phyloP scores from a whole-genome alignment of 1,140 invertebrate genomes.

The Conopomorpha cramerella region DNA sequence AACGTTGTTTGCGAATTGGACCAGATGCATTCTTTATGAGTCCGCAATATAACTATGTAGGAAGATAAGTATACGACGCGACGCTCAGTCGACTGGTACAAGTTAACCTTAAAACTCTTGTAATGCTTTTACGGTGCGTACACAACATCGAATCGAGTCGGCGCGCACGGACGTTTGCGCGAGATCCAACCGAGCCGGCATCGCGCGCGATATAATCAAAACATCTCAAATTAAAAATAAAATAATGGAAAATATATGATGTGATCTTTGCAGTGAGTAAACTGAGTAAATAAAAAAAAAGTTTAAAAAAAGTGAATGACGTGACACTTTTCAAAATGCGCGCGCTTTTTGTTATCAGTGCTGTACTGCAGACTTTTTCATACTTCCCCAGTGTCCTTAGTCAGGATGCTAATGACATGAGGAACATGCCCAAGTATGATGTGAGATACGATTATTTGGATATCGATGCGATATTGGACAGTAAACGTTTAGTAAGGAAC shows the following conservation, averaged over 20 bases:
- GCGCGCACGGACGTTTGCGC: not conserved
- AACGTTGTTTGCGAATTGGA: too few species aligned
- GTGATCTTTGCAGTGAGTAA: too few species aligned
- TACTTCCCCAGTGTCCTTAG: constrained; percentile 15
- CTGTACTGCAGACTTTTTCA: constrained; percentile 23
- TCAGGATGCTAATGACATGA: constrained; percentile 33
- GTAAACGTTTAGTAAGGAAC: constrained; percentile 60
- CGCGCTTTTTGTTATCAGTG: constrained; percentile 28
- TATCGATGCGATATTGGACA: constrained; percentile 59
- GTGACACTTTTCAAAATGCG: constrained; percentile 34
- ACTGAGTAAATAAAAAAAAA: too few species aligned
- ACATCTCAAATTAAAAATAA: too few species aligned
- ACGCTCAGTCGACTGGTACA: too few species aligned
- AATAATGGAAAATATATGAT: too few species aligned
- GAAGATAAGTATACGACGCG: too few species aligned
- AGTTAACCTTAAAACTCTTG: not conserved
- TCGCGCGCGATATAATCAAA: not conserved
- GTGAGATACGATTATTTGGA: constrained; percentile 62
- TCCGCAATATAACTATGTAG: too few species aligned
- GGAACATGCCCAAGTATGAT: constrained; percentile 49
- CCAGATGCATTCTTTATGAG: too few species aligned
- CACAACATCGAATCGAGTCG: not conserved
- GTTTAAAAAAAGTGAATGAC: not conserved
- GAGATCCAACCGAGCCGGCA: not conserved
- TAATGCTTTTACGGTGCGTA: not conserved